phyloP scores from a whole-genome alignment of 2,113 vertebrate species.

The Nyctereutes procyonoides region DNA sequence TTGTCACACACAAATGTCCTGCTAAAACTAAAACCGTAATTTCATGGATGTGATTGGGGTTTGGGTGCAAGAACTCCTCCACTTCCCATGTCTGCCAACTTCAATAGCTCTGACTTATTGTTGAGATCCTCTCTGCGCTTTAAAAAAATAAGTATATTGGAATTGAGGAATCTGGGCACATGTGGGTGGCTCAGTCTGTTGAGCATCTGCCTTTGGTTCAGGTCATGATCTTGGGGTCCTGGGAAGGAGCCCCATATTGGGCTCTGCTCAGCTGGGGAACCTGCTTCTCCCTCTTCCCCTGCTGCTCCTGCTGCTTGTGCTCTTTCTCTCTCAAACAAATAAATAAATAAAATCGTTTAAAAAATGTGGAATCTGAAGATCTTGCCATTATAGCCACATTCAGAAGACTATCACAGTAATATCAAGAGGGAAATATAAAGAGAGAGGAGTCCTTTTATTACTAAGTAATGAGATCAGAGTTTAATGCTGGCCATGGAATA shows the following conservation, averaged over 20 bases:
- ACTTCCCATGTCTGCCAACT: not conserved
- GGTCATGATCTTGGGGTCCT: too few relatives aligned
- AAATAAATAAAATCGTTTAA: too few relatives aligned
- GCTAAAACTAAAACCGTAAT: not conserved
- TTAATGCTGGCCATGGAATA: not conserved
- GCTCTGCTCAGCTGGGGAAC: too few relatives aligned
- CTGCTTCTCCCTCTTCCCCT: too few relatives aligned
- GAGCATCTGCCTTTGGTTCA: too few relatives aligned
- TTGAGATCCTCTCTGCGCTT: not conserved
- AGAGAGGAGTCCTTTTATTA: not conserved
- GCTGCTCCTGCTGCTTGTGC: too few relatives aligned
- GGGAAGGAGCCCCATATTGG: too few relatives aligned
- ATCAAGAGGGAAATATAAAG: not conserved
- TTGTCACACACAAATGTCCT: not conserved
- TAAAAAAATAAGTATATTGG: not conserved
- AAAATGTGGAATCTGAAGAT: not conserved
- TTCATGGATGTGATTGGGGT: not conserved
- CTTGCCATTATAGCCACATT: not conserved
- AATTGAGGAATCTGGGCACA: not conserved
- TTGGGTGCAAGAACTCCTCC: not conserved
- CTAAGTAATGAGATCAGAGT: not conserved
- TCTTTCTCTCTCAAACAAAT: too few relatives aligned
- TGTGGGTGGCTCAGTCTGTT: too few relatives aligned
- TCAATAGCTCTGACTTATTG: not conserved
- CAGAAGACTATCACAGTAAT: not conserved